Evolutionary conservation across 1,140 invertebrate genomes (phyloP), one percentile per base, ranked within the genome.

Genomic region (Tetraneura akinire): DNA sequence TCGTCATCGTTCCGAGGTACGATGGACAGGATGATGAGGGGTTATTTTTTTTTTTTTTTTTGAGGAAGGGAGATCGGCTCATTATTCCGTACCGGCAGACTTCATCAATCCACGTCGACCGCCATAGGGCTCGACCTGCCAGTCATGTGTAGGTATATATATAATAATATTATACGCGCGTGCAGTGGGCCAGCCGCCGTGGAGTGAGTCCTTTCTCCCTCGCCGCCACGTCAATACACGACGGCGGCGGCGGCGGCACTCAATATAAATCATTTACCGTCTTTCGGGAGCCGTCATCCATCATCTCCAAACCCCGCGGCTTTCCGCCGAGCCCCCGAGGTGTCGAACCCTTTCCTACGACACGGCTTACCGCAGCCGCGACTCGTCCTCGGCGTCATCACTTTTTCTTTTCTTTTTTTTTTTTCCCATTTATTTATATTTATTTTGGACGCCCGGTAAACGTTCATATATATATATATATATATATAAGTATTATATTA

Each of bases 201-300:
- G 32, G 32, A 37, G 32, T 8, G 32, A 37, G 32, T 37, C 8
- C 32, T 37, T 37, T 37, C 32, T 37, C 32, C 8, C 32, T 8
- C 32, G 3, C 3, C 3, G 32, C 32, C 32, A n/a, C n/a, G n/a
- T n/a, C n/a, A n/a, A n/a, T n/a, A n/a, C n/a, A n/a, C n/a, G n/a
- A n/a, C n/a, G n/a, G n/a, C n/a, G n/a, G n/a, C n/a, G n/a, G n/a
- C n/a, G n/a, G n/a, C n/a, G 32, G 29, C 73, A 47, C 55, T 76
- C 55, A 29, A 71, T 78, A 78, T 78, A 78, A 78, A 78, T 78
- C 74, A 78, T 78, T 78, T 78, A 78, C 74, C 74, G 32, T 78
- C 74, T 62, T 78, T 62, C 55, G 51, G 55, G 11, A 45, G 37
- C 55, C 55, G 10, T 78, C 74, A 78, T 78, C 74, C 37, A 78